Percentiles rank a stretch among this genome's conserved stretches.
Evolutionary conservation across 2,888 invertebrate genomes (phyloP).

Genomic region (Drosophila monieri): DNA sequence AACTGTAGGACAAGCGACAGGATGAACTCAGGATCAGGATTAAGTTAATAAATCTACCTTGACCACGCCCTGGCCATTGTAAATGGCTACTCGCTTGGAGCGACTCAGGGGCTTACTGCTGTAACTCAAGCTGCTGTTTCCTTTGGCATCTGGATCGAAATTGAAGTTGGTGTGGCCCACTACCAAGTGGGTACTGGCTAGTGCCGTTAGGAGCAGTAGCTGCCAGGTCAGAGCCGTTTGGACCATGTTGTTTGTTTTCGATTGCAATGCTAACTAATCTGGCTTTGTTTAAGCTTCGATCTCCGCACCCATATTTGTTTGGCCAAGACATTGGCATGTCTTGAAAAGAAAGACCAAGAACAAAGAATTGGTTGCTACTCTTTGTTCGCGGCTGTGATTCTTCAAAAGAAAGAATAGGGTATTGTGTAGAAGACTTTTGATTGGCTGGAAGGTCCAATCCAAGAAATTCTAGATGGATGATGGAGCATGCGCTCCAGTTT

Average conservation of each 20-base stretch:
- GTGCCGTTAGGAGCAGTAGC: slow-evolving; percentile 21
- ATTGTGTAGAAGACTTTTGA: neutral
- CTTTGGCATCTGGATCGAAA: neutral
- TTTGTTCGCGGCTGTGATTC: neutral
- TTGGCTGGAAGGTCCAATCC: neutral
- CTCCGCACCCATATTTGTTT: slow-evolving; percentile 48
- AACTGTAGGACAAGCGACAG: neutral
- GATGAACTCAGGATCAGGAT: neutral
- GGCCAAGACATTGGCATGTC: slow-evolving; percentile 48
- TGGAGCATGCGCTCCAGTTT: slow-evolving; percentile 34
- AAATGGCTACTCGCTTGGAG: slow-evolving; percentile 75
- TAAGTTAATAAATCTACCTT: slow-evolving; percentile 63
- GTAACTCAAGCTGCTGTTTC: neutral
- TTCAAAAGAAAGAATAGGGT: slow-evolving; percentile 1
- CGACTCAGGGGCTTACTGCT: slow-evolving; percentile 45
- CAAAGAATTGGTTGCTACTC: neutral
- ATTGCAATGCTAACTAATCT: slow-evolving; percentile 43
- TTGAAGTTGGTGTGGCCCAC: slow-evolving; percentile 29
- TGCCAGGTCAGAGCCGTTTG: slow-evolving; percentile 11
- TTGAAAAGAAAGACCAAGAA: neutral
- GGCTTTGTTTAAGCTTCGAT: slow-evolving; percentile 7
- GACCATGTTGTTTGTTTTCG: slow-evolving; percentile 56
- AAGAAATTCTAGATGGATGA: slow-evolving; percentile 10
- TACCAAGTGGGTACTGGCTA: slow-evolving; percentile 26
- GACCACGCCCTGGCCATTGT: slow-evolving; percentile 67